Percentiles rank a stretch among this genome's conserved stretches.
phyloP scores from a whole-genome alignment of 2,888 invertebrate genomes.

The Ecliptopera silaceata region DNA sequence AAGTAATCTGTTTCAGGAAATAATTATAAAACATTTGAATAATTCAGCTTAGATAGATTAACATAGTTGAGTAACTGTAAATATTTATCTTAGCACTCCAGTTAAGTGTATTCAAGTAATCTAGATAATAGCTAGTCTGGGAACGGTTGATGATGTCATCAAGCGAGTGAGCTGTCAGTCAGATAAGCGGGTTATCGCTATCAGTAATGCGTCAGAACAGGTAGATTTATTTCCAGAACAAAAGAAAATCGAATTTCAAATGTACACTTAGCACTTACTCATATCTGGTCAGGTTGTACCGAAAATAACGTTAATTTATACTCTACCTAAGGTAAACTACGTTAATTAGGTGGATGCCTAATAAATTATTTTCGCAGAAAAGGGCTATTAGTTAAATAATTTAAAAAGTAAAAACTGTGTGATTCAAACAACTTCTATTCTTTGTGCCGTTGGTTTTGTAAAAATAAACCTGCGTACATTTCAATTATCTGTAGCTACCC shows the following conservation, averaged over 20 bases:
- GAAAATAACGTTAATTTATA: not conserved
- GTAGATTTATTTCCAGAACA: conserved; percentile 50
- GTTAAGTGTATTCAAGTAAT: conserved; percentile 22
- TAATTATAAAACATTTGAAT: too few species aligned
- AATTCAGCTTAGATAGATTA: too few species aligned
- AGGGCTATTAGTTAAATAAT: too few species aligned
- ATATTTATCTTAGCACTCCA: conserved; percentile 23
- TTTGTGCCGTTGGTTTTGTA: not conserved
- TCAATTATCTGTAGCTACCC: not conserved
- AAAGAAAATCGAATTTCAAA: conserved; percentile 41
- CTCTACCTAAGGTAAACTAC: too few species aligned
- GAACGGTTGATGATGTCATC: conserved; percentile 57
- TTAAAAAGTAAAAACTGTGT: too few species aligned
- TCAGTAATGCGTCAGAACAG: conserved; percentile 58
- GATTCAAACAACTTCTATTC: too few species aligned
- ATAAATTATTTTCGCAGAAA: too few species aligned
- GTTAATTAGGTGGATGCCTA: too few species aligned
- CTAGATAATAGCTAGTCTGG: conserved; percentile 27
- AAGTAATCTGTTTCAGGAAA: too few species aligned
- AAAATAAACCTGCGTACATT: not conserved
- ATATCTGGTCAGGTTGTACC: conserved; percentile 34
- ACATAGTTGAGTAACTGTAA: not conserved
- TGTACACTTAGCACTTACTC: conserved; percentile 21
- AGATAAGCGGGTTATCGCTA: conserved; percentile 58
- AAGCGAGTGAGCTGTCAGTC: conserved; percentile 56